Percentiles rank a stretch among this genome's conserved stretches.
phyloP scores from a whole-genome alignment of 2,113 vertebrate genomes.

The Lagopus muta region DNA sequence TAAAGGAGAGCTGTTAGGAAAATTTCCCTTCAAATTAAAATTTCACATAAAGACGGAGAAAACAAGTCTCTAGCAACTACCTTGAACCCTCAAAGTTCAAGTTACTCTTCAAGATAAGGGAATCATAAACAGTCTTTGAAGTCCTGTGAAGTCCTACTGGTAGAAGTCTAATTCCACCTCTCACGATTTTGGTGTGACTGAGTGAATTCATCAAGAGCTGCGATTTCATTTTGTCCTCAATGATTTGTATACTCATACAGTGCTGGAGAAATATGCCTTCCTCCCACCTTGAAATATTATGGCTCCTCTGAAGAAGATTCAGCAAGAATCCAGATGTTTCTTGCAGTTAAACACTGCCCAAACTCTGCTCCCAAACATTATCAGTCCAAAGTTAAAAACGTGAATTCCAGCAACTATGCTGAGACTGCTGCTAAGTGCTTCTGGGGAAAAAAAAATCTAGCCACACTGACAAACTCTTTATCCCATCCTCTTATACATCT shows the following conservation, averaged over 20 bases:
- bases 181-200: background rate
- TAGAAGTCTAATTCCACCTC: constrained; percentile 19
- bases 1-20: background rate
- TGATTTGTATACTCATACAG: background rate
- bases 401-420: background rate
- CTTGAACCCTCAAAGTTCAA: constrained; percentile 43
- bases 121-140: constrained; percentile 39
- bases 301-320: background rate
- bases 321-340: background rate
- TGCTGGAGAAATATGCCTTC: background rate
- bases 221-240: constrained; percentile 8
- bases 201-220: constrained; percentile 3
- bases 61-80: constrained; percentile 31
- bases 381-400: background rate
- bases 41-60: constrained; percentile 24
- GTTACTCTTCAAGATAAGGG: constrained; percentile 26
- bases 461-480: background rate
- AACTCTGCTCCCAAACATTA: background rate
- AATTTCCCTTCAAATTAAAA: constrained; percentile 38
- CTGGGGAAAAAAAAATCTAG: background rate
- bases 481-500: background rate
- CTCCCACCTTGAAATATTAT: background rate
- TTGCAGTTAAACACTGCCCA: background rate
- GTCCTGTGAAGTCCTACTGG: background rate
- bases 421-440: constrained; percentile 4